A percentile compares a stretch with the other conserved stretches of the same genome.
Evolutionary conservation across 2,113 vertebrate species (phyloP).

Genomic region (Harpagus bidentatus): DNA sequence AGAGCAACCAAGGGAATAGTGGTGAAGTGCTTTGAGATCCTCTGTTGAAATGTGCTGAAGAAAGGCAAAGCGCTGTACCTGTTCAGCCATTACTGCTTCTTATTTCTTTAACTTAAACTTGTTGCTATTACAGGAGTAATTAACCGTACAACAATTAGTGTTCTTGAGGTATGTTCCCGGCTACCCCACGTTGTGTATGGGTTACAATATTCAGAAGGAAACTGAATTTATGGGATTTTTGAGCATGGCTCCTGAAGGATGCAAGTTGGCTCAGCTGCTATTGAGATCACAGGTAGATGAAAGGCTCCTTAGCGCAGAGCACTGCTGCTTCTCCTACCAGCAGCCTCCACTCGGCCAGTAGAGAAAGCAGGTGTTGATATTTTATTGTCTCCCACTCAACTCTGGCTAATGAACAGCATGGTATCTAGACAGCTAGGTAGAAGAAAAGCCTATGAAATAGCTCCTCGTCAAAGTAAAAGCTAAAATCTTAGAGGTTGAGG

Average conservation of each 20-base stretch:
- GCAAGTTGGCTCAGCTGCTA: background rate
- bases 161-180: background rate
- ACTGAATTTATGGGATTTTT: background rate
- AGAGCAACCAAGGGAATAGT: background rate
- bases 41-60: conserved; percentile 55
- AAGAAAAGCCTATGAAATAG: background rate
- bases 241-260: background rate
- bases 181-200: background rate
- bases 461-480: background rate
- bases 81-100: background rate
- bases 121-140: background rate
- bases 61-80: conserved; percentile 27
- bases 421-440: background rate
- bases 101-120: background rate
- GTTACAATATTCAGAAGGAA: background rate
- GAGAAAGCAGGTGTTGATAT: background rate
- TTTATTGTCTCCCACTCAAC: background rate
- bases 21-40: conserved; percentile 58
- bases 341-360: background rate
- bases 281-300: background rate
- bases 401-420: background rate
- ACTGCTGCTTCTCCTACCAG: background rate
- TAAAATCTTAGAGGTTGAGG: background rate
- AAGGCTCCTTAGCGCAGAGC: background rate
- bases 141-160: background rate